phyloP scores from a whole-genome alignment of 2,888 invertebrate species.

The Apamea monoglypha region DNA sequence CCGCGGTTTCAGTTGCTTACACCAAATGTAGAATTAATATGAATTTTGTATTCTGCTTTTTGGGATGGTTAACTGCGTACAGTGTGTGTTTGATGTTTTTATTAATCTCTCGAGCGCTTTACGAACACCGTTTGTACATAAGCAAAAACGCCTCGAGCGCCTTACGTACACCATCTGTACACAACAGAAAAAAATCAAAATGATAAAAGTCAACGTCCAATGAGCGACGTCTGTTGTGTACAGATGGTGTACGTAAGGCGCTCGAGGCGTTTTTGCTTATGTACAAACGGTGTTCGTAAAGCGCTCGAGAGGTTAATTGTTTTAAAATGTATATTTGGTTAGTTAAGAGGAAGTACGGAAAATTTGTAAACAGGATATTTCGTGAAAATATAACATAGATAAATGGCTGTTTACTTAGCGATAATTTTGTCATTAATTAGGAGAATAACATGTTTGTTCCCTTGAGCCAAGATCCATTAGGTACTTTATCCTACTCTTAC shows the following conservation, averaged over 20 bases:
- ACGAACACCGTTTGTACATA: too few relatives aligned
- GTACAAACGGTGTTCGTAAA: too few relatives aligned
- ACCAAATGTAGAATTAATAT: conserved; percentile 23
- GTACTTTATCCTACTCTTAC: too few relatives aligned
- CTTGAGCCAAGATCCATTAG: not conserved
- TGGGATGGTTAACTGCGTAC: not conserved
- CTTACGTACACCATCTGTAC: too few relatives aligned
- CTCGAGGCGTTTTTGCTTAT: too few relatives aligned
- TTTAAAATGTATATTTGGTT: conserved; percentile 4
- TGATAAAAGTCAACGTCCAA: too few relatives aligned
- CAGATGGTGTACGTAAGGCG: too few relatives aligned
- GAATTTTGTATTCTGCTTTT: conserved; percentile 22
- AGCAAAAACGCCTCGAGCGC: too few relatives aligned
- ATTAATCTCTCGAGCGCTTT: too few relatives aligned
- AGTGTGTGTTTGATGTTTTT: not conserved
- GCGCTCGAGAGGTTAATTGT: too few relatives aligned
- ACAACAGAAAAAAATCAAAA: too few relatives aligned
- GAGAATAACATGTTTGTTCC: not conserved
- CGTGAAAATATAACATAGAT: not conserved
- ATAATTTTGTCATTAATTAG: not conserved
- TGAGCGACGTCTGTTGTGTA: too few relatives aligned
- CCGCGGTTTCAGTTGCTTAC: conserved; percentile 1
- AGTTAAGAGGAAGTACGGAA: not conserved
- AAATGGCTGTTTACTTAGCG: not conserved
- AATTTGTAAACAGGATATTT: not conserved